Base-by-base conservation (phyloP, 2,888 invertebrate genomes). In the Ormia ochracea region DNA sequence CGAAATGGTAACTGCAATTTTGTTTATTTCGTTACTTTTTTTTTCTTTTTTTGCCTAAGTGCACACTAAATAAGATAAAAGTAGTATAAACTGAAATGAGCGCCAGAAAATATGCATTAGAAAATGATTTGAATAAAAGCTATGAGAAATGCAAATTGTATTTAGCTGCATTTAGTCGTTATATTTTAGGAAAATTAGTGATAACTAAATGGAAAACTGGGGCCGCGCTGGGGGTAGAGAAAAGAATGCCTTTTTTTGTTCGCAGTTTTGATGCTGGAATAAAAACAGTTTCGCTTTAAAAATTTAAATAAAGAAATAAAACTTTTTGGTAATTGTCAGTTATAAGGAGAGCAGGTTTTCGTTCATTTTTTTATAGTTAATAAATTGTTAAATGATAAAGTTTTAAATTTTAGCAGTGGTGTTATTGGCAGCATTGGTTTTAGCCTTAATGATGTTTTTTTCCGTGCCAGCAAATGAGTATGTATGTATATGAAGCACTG, bases 91-190 rank as follows among this genome's bases (percentile, higher is more conserved):
- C 23, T 26, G 19, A 58, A 41, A 61, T 17, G 38, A 17, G 23
- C 31, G 59, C 50, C 41, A 41, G 31, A 61, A 70, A 61, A 4
- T 50, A 41, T 50, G n/a, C 70, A 59, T 31, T 41, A 19, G 10
- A 31, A 61, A 52, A 23, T 21, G 14, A 14, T 50, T n/a, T 41
- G 6, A 41, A 38, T 41, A 7, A 14, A 50, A 17, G 14, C 70
- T 21, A 10, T 14, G 10, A 41, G 21, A 14, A 41, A 70, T 61
- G 59, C 31, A 52, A 59, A 61, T 17, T 36, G 1, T 23, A 31
- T 70, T 36, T 31, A 61, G 19, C 14, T 41, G 5, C 26, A 59
- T 70, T 28, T 19, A 56, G 23, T 23, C 3, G 45, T 0, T 31
- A 31, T 31, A 31, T 21, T 10, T 41, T 41, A 9, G 7, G 23